A percentile compares a stretch with the other conserved stretches of the same genome.
These are phyloP conservation scores for Zaprionus obscuricornis DNA, from an alignment of 2,888 invertebrate genomes.

Conservation along the genomic window DNA sequence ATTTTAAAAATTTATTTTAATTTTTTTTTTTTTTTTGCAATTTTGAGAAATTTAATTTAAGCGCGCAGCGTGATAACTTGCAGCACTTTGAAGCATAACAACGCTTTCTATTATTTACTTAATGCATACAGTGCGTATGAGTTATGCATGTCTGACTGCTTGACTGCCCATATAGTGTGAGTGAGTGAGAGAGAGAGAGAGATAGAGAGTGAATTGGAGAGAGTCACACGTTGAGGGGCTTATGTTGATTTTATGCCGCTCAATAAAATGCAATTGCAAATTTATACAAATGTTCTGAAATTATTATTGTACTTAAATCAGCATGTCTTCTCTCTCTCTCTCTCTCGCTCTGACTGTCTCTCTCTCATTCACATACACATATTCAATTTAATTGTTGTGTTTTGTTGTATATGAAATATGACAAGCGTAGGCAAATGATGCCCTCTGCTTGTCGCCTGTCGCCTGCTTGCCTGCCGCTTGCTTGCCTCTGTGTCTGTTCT, in stretches of 20 bases:
- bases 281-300: conserved; percentile 68
- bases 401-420: conserved; percentile 57
- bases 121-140: conserved; percentile 22
- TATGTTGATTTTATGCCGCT: conserved; percentile 63
- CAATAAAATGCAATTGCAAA: conserved; percentile 75
- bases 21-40: too few species aligned
- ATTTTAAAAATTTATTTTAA: too few species aligned
- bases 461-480: conserved; percentile 3
- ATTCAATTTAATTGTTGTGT: conserved; percentile 69
- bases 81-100: too few species aligned
- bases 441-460: conserved; percentile 3
- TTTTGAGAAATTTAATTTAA: too few species aligned
- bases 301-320: conserved; percentile 61
- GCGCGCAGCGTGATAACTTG: too few species aligned
- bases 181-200: conserved; percentile 21
- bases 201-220: too few species aligned
- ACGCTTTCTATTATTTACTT: conserved; percentile 5
- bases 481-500: conserved; percentile 4
- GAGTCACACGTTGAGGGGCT: conserved; percentile 13
- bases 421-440: conserved; percentile 58
- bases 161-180: conserved; percentile 27
- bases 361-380: conserved; percentile 45
- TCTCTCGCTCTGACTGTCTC: conserved; percentile 22
- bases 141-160: conserved; percentile 10
- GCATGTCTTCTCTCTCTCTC: conserved; percentile 26